These are phyloP conservation scores for Apteryx mantelli DNA, from an alignment of 2,113 vertebrate species.

Conservation along the genomic window DNA sequence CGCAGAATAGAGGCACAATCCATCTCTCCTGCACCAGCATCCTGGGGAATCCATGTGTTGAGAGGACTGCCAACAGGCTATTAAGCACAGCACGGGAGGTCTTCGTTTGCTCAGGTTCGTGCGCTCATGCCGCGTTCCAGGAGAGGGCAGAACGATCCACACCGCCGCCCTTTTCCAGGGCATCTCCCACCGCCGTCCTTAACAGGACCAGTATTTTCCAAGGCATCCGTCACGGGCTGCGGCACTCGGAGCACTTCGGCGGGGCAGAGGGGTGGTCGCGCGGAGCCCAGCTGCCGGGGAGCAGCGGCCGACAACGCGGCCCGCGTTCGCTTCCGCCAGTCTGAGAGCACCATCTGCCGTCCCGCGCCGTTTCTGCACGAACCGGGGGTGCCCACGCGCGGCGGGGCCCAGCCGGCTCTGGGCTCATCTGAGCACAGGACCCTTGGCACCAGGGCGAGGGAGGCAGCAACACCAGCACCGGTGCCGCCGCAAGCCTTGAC, in stretches of 20 bases:
- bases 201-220: fast-evolving
- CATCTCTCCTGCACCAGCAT: fast-evolving
- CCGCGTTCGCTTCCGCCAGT: neutral
- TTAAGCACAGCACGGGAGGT: neutral
- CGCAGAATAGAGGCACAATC: neutral
- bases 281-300: no score
- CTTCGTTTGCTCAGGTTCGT: neutral
- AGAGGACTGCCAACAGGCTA: neutral
- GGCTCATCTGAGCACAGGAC: no score
- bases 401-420: no score
- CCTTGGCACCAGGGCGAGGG: no score
- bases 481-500: neutral
- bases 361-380: fast-evolving
- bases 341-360: neutral
- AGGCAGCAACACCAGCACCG: fast-evolving
- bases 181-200: neutral
- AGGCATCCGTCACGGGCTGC: no score
- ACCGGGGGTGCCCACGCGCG: fast-evolving
- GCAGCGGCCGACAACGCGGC: neutral
- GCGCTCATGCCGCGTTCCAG: no score
- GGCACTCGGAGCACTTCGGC: fast-evolving
- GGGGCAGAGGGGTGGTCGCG: neutral
- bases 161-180: neutral
- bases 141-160: neutral
- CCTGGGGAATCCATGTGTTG: fast-evolving